Percentiles rank a stretch among this genome's conserved stretches.
These are phyloP conservation scores for Drosophila koepferae DNA, from an alignment of 2,888 invertebrate genomes.

Conservation along the genomic window DNA sequence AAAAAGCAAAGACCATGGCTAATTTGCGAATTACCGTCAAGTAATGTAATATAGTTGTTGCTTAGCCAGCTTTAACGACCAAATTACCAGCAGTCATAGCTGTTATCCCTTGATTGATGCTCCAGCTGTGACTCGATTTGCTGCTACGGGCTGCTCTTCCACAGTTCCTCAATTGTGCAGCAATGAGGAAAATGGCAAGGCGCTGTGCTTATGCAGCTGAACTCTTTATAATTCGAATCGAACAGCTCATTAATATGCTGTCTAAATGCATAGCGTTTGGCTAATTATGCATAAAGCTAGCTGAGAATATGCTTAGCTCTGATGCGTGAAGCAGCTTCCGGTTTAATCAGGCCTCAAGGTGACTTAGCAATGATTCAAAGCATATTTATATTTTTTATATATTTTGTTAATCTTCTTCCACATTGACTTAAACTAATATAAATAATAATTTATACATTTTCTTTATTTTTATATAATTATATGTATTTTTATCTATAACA, in stretches of 20 bases:
- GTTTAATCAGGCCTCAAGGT: slow-evolving; percentile 33
- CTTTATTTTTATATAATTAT: not conserved
- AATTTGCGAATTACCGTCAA: slow-evolving; percentile 57
- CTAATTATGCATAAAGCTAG: slow-evolving; percentile 56
- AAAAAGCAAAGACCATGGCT: slow-evolving; percentile 52
- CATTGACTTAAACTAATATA: not conserved
- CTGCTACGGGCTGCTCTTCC: not conserved
- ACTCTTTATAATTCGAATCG: not conserved
- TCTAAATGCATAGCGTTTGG: slow-evolving; percentile 23
- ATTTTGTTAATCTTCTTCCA: not conserved
- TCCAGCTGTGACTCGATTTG: slow-evolving; percentile 5
- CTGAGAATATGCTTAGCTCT: slow-evolving; percentile 18
- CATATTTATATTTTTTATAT: not conserved
- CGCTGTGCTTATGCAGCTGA: slow-evolving; percentile 10
- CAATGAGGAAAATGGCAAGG: slow-evolving; percentile 18
- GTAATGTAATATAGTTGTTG: not conserved
- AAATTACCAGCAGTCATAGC: slow-evolving; percentile 10
- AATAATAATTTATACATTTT: too few relatives aligned
- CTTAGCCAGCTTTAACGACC: slow-evolving; percentile 3
- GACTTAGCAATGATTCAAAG: not conserved
- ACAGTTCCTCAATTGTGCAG: slow-evolving; percentile 30
- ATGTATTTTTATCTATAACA: not conserved
- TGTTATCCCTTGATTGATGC: slow-evolving; percentile 36
- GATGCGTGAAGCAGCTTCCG: slow-evolving; percentile 48
- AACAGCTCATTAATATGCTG: slow-evolving; percentile 25